Evolutionary conservation across 2,797 vertebrate species (phyloP).

Genomic region (Streptopelia turtur): DNA sequence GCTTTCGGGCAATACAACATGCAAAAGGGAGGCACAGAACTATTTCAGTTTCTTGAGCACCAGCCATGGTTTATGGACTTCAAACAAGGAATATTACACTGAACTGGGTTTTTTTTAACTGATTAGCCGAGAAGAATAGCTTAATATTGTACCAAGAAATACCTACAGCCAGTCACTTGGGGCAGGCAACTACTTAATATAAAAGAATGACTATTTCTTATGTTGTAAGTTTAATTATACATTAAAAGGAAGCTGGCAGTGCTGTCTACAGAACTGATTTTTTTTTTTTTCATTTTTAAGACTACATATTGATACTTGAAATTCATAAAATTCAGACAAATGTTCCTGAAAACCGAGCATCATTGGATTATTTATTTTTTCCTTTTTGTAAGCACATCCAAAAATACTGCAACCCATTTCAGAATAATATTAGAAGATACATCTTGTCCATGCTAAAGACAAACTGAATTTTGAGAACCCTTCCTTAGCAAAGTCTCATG

Average conservation of each 20-base stretch:
- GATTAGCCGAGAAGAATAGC: background rate
- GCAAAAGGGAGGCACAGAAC: background rate
- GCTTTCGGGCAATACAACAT: background rate
- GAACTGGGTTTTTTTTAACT: background rate
- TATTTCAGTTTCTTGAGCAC: background rate
- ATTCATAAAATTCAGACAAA: background rate
- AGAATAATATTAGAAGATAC: background rate
- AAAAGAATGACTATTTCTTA: background rate
- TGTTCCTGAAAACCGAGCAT: background rate
- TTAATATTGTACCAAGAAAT: background rate
- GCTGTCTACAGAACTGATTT: background rate
- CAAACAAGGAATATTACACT: background rate
- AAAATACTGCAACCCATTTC: background rate
- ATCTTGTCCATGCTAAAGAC: background rate
- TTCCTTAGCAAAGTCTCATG: background rate
- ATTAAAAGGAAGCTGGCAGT: background rate
- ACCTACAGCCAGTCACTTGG: rapidly evolving
- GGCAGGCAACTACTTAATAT: background rate
- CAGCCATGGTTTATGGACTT: background rate
- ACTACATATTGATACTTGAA: background rate
- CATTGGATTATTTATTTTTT: background rate
- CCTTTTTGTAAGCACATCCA: background rate
- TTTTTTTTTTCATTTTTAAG: background rate
- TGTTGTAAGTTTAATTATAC: background rate
- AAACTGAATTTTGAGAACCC: background rate